Evolutionary conservation across 2,113 vertebrate genomes (phyloP), one percentile per base, ranked within the genome.

Genomic region (Eptatretus burgeri): DNA sequence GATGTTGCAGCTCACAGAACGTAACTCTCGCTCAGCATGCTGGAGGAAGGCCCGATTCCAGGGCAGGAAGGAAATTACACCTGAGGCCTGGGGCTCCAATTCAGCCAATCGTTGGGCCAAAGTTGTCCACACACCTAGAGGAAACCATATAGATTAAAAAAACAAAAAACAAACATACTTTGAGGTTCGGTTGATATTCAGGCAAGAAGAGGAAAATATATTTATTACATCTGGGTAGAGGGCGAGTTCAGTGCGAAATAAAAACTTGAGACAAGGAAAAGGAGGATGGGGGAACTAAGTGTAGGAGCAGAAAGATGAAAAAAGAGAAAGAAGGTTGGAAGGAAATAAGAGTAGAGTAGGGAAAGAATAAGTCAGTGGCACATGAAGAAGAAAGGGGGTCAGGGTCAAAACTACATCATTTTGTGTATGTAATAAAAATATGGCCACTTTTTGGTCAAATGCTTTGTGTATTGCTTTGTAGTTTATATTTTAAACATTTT

Each of bases 31-130:
- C 68, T 73, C 72, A 51, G 73, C 67, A 51, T 65, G 63, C 51
- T 52, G 60, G 63, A 74, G 67, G 62, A 74, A 72, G 64, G 70
- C 69, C 56, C 72, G 70, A 51, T 73, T 69, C 72, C 73, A 73
- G 16, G 69, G 72, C 17, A 74, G 69, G 64, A 73, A 72, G 66
- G 68, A 67, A 63, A 60, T 51, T 1, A 53, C 51, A 20, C 68
- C 63, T 41, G 68, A 66, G 4, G 68, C 68, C 63, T 69, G 68
- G 17, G 71, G 71, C 2, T 67, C 63, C 51, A 69, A 72, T 65
- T 73, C 69, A 2, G 71, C 68, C 51, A 66, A 67, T 16, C 71
- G 63, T 51, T 66, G 64, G 2, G 69, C 67, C 65, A 73, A 70
- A 52, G 62, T 63, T 41, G 69, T 67, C 73, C 71, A 74, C 51